Conservation (phyloP, 2,888 invertebrate genomes). For the Petrolisthes cinctipes region DNA sequence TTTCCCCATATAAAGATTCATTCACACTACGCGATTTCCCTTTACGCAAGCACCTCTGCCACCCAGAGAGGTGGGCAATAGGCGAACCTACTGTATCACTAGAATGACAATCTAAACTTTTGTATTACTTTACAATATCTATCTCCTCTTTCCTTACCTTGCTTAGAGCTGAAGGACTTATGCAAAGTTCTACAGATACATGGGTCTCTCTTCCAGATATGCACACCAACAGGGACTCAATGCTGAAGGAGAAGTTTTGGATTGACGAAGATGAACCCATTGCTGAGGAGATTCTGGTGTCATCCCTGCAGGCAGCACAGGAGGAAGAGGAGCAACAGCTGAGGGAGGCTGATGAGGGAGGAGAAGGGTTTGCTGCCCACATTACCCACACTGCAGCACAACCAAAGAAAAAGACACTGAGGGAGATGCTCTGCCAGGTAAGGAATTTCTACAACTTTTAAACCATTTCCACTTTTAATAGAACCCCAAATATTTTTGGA, state of each 20-base stretch:
- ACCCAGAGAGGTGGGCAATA: too few species aligned
- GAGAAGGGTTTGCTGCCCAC: neutral
- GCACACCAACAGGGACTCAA: constrained; percentile 23
- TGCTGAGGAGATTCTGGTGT: constrained; percentile 38
- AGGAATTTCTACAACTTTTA: neutral
- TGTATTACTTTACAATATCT: too few species aligned
- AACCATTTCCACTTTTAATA: too few species aligned
- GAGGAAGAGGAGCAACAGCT: neutral
- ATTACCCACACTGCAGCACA: neutral
- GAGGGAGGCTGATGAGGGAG: neutral
- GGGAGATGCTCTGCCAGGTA: constrained; percentile 53
- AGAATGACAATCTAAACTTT: too few species aligned
- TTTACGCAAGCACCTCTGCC: too few species aligned
- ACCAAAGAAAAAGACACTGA: constrained; percentile 8
- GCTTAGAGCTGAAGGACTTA: too few species aligned
- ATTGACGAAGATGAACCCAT: constrained; percentile 62
- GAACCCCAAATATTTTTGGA: too few species aligned
- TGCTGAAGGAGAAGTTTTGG: constrained; percentile 57
- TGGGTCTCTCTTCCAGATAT: constrained; percentile 14
- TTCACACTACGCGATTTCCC: too few species aligned
- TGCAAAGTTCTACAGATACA: too few species aligned
- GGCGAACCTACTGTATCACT: too few species aligned
- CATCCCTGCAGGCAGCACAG: neutral
- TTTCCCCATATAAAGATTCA: too few species aligned
- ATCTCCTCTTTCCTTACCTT: too few species aligned